Percentiles rank a stretch among this genome's conserved stretches.
phyloP scores from a whole-genome alignment of 2,113 vertebrate genomes.

The Pedetes capensis region DNA sequence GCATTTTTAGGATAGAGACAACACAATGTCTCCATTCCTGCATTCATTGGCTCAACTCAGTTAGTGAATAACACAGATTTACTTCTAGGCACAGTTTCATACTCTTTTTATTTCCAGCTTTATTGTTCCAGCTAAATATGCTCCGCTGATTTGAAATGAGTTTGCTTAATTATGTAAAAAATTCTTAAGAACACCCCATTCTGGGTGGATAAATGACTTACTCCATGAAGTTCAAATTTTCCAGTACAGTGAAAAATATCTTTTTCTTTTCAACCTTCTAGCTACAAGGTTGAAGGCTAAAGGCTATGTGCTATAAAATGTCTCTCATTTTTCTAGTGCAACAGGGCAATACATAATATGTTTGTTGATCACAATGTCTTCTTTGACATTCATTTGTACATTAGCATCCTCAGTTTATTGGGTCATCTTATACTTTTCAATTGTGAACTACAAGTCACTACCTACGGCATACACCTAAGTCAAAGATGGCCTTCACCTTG shows the following conservation, averaged over 20 bases:
- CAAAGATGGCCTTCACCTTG: background rate
- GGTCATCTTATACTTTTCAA: conserved; percentile 22
- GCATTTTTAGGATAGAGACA: background rate
- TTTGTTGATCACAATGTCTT: background rate
- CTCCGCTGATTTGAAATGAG: conserved; percentile 9
- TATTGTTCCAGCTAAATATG: conserved; percentile 32
- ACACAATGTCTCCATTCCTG: background rate
- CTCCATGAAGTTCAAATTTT: background rate
- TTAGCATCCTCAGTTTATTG: background rate
- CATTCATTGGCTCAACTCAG: background rate
- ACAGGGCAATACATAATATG: background rate
- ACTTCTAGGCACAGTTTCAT: conserved; percentile 15
- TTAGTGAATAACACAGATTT: background rate
- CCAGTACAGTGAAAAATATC: background rate
- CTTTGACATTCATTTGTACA: background rate
- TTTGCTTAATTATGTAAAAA: conserved; percentile 43
- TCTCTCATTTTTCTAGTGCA: background rate
- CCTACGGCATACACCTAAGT: background rate
- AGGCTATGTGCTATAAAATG: background rate
- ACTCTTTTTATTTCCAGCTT: conserved; percentile 26
- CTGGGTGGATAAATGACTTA: background rate
- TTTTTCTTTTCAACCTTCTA: background rate
- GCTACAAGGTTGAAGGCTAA: background rate
- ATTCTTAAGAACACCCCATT: conserved; percentile 10
- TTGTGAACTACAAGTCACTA: background rate